phyloP scores from a whole-genome alignment of 2,888 invertebrate species.

The Chrysomela aeneicollis region DNA sequence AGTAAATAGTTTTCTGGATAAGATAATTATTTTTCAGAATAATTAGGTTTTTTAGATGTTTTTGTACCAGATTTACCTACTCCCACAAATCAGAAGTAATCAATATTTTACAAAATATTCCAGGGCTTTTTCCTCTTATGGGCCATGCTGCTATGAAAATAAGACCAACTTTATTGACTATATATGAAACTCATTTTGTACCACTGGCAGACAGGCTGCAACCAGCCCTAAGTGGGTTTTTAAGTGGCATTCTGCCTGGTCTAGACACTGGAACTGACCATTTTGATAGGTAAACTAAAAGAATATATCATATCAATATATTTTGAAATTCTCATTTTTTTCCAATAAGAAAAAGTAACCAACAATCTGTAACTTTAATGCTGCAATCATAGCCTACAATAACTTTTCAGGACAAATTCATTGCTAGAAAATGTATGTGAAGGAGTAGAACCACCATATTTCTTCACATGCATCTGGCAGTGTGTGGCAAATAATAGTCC shows the following conservation, averaged over 20 bases:
- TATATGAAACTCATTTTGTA: slow-evolving; percentile 90
- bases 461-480: slow-evolving; percentile 90
- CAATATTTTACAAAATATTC: slow-evolving; percentile 29
- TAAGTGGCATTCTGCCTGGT: slow-evolving; percentile 89
- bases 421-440: slow-evolving; percentile 76
- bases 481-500: slow-evolving; percentile 82
- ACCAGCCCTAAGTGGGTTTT: slow-evolving; percentile 85
- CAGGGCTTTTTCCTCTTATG: slow-evolving; percentile 87
- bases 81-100: no score
- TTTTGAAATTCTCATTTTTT: neutral
- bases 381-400: no score
- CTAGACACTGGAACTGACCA: slow-evolving; percentile 86
- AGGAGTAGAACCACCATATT: slow-evolving; percentile 78
- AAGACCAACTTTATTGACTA: slow-evolving; percentile 77
- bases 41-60: no score
- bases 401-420: slow-evolving; percentile 66
- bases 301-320: neutral
- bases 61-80: no score
- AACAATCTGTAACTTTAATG: neutral
- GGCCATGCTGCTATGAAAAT: slow-evolving; percentile 91
- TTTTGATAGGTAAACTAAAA: slow-evolving; percentile 72
- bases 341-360: no score
- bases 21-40: no score
- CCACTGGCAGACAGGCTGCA: slow-evolving; percentile 78
- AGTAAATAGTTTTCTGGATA: neutral